Conservation (phyloP, 2,113 vertebrate genomes). For the Sapayoa aenigma region DNA sequence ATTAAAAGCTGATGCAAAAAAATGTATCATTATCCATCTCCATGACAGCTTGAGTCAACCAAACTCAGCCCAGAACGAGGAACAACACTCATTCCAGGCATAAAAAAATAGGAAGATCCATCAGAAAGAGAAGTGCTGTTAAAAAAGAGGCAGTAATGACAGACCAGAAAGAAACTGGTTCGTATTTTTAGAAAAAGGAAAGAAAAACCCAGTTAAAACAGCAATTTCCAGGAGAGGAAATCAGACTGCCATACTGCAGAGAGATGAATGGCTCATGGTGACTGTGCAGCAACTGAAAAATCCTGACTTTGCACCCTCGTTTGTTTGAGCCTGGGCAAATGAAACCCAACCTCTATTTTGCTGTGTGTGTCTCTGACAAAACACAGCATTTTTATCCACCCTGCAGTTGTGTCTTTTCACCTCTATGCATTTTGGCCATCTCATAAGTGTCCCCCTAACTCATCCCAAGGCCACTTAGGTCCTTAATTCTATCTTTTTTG, state of each 20-base stretch:
- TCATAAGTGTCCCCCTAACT: not conserved
- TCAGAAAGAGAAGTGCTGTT: slow-evolving; percentile 37
- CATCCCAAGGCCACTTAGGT: not conserved
- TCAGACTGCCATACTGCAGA: not conserved
- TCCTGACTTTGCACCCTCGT: not conserved
- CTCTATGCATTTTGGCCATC: not conserved
- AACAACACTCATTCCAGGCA: slow-evolving; percentile 22
- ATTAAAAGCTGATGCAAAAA: slow-evolving; percentile 51
- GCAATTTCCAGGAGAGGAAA: slow-evolving; percentile 36
- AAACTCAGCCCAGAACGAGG: not conserved
- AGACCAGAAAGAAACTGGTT: slow-evolving; percentile 17
- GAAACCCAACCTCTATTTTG: not conserved
- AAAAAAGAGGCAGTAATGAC: slow-evolving; percentile 47
- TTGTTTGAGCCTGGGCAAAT: not conserved
- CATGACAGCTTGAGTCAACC: slow-evolving; percentile 39
- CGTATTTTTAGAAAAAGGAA: slow-evolving; percentile 52
- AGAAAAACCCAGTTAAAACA: slow-evolving; percentile 14
- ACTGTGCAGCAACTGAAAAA: not conserved
- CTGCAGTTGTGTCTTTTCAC: not conserved
- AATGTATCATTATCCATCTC: slow-evolving; percentile 34
- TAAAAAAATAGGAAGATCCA: slow-evolving; percentile 44
- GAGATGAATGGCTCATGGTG: not conserved
- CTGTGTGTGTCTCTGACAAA: not conserved
- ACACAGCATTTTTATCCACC: not conserved
- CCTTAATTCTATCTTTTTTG: not conserved